Conservation (phyloP, 2,797 vertebrate genomes). For the Octomys mimax region DNA sequence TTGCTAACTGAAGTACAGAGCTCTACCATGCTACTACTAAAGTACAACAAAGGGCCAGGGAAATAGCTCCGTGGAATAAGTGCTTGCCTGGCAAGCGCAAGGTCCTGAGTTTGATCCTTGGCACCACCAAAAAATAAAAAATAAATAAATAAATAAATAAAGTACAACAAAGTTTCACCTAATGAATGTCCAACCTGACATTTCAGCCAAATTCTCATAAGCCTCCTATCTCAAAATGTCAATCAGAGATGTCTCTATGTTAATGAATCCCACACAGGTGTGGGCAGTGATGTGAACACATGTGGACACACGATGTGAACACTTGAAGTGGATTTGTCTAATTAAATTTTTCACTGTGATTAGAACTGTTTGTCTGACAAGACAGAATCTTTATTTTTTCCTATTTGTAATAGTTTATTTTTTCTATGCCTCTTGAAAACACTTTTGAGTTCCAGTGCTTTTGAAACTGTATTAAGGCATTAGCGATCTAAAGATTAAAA, state of each 20-base stretch:
- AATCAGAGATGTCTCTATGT: background rate
- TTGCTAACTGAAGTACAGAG: background rate
- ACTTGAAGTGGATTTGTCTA: constrained; percentile 3
- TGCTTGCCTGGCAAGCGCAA: too few relatives aligned
- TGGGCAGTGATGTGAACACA: background rate
- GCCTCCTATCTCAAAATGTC: background rate
- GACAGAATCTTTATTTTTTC: constrained; percentile 11
- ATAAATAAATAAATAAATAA: too few relatives aligned
- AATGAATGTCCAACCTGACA: constrained; percentile 42
- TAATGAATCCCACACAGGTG: background rate
- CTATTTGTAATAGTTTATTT: background rate
- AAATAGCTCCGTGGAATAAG: too few relatives aligned
- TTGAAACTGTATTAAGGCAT: constrained; percentile 48
- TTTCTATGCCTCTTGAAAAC: constrained; percentile 47
- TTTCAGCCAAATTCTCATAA: constrained; percentile 57
- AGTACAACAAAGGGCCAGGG: background rate
- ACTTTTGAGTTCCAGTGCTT: background rate
- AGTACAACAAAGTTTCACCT: background rate
- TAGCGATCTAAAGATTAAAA: constrained; percentile 52
- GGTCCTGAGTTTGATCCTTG: too few relatives aligned
- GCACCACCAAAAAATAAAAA: too few relatives aligned
- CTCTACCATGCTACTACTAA: background rate
- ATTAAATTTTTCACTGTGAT: background rate
- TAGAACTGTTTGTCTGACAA: background rate
- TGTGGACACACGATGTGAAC: background rate